Evolutionary conservation across 2,888 invertebrate species (phyloP).

Genomic region (Mythimna loreyi): DNA sequence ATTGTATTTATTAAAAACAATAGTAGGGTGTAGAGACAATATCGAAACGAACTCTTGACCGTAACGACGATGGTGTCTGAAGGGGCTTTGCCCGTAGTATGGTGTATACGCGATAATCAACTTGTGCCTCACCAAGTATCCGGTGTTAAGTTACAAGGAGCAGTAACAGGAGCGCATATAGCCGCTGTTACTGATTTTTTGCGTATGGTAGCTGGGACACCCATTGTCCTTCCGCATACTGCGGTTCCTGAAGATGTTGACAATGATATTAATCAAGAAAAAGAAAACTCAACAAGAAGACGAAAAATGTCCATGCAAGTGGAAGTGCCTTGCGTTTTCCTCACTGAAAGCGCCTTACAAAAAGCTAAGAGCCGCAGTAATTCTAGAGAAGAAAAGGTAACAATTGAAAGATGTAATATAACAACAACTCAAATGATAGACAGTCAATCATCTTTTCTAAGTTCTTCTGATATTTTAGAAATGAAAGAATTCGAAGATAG

Average conservation of each 20-base stretch:
- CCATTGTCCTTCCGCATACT: slow-evolving; percentile 90
- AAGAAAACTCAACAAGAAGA: slow-evolving; percentile 83
- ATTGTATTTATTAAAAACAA: slow-evolving; percentile 39
- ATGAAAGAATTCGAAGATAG: slow-evolving; percentile 71
- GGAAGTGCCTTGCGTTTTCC: slow-evolving; percentile 89
- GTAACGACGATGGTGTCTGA: slow-evolving; percentile 91
- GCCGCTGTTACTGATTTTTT: slow-evolving; percentile 92
- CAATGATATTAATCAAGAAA: slow-evolving; percentile 86
- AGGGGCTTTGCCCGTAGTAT: slow-evolving; percentile 92
- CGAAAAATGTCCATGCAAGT: slow-evolving; percentile 90
- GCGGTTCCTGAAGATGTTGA: slow-evolving; percentile 83
- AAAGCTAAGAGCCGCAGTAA: slow-evolving; percentile 87
- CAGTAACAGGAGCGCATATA: slow-evolving; percentile 92
- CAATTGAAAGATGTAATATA: slow-evolving; percentile 80
- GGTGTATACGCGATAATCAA: slow-evolving; percentile 93
- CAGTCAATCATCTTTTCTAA: slow-evolving; percentile 77
- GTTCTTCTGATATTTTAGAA: slow-evolving; percentile 79
- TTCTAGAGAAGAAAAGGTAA: slow-evolving; percentile 86
- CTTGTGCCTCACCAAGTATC: slow-evolving; percentile 93
- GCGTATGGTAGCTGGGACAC: slow-evolving; percentile 92
- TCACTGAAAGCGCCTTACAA: slow-evolving; percentile 87
- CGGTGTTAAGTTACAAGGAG: slow-evolving; percentile 92
- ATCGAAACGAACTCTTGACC: slow-evolving; percentile 66
- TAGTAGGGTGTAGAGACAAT: slow-evolving; percentile 55
- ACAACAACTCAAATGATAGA: slow-evolving; percentile 80